Percentiles rank a stretch among this genome's conserved stretches.
Conservation (phyloP, 1,140 invertebrate genomes). For the Teleogryllus occipitalis region DNA sequence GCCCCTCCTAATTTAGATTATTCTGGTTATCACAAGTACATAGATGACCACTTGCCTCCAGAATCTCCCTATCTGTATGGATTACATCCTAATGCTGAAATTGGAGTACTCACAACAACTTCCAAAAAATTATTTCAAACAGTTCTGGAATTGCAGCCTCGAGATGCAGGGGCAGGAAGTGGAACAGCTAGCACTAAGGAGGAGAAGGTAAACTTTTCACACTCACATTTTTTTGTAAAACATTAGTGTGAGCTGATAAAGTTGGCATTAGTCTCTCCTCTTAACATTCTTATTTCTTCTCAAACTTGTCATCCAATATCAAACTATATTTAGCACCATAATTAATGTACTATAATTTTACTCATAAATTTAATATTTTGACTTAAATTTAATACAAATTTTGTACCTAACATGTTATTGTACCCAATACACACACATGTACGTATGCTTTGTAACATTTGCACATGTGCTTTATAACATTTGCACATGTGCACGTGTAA, state of each 20-base stretch:
- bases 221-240: background rate
- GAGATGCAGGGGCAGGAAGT: constrained; percentile 59
- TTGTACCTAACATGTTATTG: too few relatives aligned
- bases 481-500: too few relatives aligned
- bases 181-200: constrained; percentile 61
- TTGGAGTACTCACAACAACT: constrained; percentile 81
- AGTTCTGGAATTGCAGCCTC: constrained; percentile 85
- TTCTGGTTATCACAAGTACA: constrained; percentile 76
- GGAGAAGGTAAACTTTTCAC: constrained; percentile 58
- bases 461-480: too few relatives aligned
- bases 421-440: too few relatives aligned
- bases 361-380: too few relatives aligned
- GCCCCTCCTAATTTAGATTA: constrained; percentile 81
- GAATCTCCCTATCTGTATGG: constrained; percentile 89
- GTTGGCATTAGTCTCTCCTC: background rate
- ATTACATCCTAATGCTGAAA: constrained; percentile 90
- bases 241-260: background rate
- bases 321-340: too few relatives aligned
- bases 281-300: background rate
- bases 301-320: too few relatives aligned
- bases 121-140: constrained; percentile 82
- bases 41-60: constrained; percentile 77
- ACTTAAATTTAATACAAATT: too few relatives aligned
- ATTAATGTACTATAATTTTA: too few relatives aligned
- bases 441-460: too few relatives aligned